Evolutionary conservation across 2,113 vertebrate species (phyloP), one percentile per base, ranked within the genome.

Genomic region (Pterocles orientalis): DNA sequence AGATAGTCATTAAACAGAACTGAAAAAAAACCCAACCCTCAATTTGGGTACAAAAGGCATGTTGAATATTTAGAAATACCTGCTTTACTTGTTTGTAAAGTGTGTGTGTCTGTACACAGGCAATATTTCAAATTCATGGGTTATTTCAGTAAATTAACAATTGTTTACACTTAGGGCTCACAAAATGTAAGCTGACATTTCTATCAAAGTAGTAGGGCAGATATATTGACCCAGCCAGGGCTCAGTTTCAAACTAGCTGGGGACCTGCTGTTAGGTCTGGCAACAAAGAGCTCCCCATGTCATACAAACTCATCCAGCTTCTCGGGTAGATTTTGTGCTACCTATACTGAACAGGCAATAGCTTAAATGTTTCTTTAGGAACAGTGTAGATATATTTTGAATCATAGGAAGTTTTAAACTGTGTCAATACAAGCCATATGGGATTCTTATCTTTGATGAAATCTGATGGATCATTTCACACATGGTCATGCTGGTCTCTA

Each of bases 381-480:
- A 73, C 14, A 39, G 36, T 18, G 16, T 31, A 62, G 91, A 34
- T 34, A 20, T 82, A 77, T 70, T 92, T 95, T 78, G 39, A 92
- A 33, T 80, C 36, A 51, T 29, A 68, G 41, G 31, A 94, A 93
- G 36, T 92, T 94, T 93, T 65, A 65, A 92, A 88, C 75, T 88
- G 39, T 86, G 75, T 58, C 28, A 69, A 58, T 96, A 54, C 26
- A 65, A 94, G 92, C 88, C 96, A 93, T 96, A 95, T 96, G 95
- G 88, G 82, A 86, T 80, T 88, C 62, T 93, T 90, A 93, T 93
- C 94, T 94, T 94, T 82, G 85, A 95, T 81, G 81, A 97, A 97
- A 97, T 95, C 75, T 69, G 82, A 93, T 93, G 92, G 85, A 94
- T 95, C 70, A 24, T 96, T 95, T 94, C 92, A 92, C 90, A 95